Percentiles rank a stretch among this genome's conserved stretches.
phyloP scores from a whole-genome alignment of 1,140 invertebrate genomes.

The Brachystomella parvula region DNA sequence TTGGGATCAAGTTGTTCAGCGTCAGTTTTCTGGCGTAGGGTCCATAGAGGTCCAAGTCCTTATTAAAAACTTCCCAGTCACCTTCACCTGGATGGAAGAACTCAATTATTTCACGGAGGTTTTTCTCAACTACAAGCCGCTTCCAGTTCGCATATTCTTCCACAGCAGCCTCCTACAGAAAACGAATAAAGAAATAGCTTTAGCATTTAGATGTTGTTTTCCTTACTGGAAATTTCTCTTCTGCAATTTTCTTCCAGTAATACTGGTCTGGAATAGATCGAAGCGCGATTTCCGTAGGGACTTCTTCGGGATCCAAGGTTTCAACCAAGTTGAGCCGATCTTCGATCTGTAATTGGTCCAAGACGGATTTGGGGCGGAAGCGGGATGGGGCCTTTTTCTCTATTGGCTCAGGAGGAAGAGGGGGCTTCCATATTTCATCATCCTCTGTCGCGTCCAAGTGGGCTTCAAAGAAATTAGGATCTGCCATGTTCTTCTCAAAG shows the following conservation, averaged over 20 bases:
- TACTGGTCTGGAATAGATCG: slow-evolving; percentile 32
- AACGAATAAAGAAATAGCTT: neutral
- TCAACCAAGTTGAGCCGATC: slow-evolving; percentile 29
- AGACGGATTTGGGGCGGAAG: slow-evolving; percentile 4
- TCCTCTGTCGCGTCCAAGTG: slow-evolving; percentile 5
- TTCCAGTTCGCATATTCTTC: slow-evolving; percentile 20
- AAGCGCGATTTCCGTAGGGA: slow-evolving; percentile 29
- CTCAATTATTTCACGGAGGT: slow-evolving; percentile 21
- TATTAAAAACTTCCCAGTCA: slow-evolving; percentile 13
- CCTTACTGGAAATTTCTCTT: slow-evolving; percentile 18
- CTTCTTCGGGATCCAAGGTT: slow-evolving; percentile 28
- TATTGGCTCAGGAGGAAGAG: neutral
- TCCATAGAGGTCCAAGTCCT: slow-evolving; percentile 10
- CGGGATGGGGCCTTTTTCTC: slow-evolving; percentile 2
- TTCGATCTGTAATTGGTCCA: slow-evolving; percentile 12
- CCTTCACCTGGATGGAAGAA: slow-evolving; percentile 29
- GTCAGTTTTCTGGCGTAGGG: neutral
- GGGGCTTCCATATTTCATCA: neutral
- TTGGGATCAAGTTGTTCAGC: slow-evolving; percentile 22
- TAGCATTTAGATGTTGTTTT: neutral
- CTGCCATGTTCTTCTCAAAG: neutral
- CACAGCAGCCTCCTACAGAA: slow-evolving; percentile 8
- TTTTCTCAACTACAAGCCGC: slow-evolving; percentile 22
- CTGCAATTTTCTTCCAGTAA: slow-evolving; percentile 29
- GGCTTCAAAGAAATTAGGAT: neutral